phyloP scores from a whole-genome alignment of 2,888 invertebrate genomes.

The Terebella lapidaria region DNA sequence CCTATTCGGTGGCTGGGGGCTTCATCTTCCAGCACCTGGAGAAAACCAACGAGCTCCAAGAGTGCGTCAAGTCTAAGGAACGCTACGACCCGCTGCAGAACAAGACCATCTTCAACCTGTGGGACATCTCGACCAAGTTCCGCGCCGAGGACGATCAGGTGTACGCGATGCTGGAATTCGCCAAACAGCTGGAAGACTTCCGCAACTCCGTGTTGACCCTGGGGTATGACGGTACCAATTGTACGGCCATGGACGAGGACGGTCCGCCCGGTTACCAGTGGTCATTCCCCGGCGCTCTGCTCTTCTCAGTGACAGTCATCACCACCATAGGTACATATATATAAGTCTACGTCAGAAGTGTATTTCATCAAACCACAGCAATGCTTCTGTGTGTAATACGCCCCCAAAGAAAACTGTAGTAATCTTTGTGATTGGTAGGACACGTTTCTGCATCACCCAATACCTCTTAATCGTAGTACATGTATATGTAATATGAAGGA shows the following conservation, averaged over 20 bases:
- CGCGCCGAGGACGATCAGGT: conserved; percentile 12
- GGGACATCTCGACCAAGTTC: conserved; percentile 14
- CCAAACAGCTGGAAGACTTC: conserved; percentile 28
- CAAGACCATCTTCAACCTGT: conserved; percentile 26
- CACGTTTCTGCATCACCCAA: no score
- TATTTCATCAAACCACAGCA: no score
- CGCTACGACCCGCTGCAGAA: no score
- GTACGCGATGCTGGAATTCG: not conserved
- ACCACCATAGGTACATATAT: no score
- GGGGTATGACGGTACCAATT: conserved; percentile 46
- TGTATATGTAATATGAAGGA: no score
- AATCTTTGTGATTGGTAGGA: no score
- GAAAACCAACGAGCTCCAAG: conserved; percentile 45
- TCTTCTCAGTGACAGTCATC: conserved; percentile 51
- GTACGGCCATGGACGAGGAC: no score
- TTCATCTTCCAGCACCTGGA: conserved; percentile 51
- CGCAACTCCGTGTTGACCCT: conserved; percentile 44
- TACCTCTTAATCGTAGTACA: no score
- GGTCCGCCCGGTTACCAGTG: conserved; percentile 42
- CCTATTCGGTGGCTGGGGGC: conserved; percentile 49
- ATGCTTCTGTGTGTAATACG: no score
- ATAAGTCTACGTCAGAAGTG: no score
- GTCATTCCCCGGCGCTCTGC: conserved; percentile 46
- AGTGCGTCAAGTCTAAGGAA: conserved; percentile 38
- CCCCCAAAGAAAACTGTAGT: no score